phyloP scores from a whole-genome alignment of 1,140 invertebrate genomes.

The Danaus plexippus region DNA sequence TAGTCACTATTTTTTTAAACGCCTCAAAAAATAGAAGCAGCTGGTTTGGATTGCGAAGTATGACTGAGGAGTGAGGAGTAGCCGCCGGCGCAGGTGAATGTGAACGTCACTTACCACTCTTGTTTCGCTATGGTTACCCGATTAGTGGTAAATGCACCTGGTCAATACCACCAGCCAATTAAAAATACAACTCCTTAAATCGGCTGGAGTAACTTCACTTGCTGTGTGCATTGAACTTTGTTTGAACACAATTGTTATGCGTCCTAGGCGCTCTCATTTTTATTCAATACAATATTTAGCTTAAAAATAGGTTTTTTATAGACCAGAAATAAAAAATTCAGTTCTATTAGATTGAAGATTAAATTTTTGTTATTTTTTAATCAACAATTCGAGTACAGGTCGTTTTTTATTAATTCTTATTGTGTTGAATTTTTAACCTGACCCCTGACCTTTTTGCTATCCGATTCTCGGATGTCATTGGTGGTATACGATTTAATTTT shows the following conservation, averaged over 20 bases:
- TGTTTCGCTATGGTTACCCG: slow-evolving; percentile 40
- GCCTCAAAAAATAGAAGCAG: slow-evolving; percentile 38
- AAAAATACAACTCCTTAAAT: slow-evolving; percentile 31
- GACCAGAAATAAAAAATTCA: too few species aligned
- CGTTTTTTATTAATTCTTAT: too few species aligned
- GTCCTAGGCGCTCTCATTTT: slow-evolving; percentile 36
- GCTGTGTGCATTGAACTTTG: slow-evolving; percentile 56
- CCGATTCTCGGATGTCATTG: too few species aligned
- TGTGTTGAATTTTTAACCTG: too few species aligned
- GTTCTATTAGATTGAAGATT: too few species aligned
- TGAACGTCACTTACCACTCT: slow-evolving; percentile 55
- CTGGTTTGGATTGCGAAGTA: slow-evolving; percentile 36
- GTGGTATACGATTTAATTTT: too few species aligned
- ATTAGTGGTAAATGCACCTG: slow-evolving; percentile 24
- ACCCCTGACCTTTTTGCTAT: too few species aligned
- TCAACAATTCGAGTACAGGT: too few species aligned
- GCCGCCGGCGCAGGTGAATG: slow-evolving; percentile 58
- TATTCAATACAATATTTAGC: slow-evolving; percentile 24
- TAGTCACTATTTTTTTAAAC: slow-evolving; percentile 37
- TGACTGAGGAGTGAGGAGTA: slow-evolving; percentile 50
- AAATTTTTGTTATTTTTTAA: too few species aligned
- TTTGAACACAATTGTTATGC: slow-evolving; percentile 47
- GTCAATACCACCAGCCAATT: slow-evolving; percentile 22
- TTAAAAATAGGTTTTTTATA: too few species aligned
- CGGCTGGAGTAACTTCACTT: slow-evolving; percentile 17